Percentiles rank a stretch among this genome's conserved stretches.
These are phyloP conservation scores for Alauda arvensis DNA, from an alignment of 2,797 vertebrate genomes.

Conservation along the genomic window DNA sequence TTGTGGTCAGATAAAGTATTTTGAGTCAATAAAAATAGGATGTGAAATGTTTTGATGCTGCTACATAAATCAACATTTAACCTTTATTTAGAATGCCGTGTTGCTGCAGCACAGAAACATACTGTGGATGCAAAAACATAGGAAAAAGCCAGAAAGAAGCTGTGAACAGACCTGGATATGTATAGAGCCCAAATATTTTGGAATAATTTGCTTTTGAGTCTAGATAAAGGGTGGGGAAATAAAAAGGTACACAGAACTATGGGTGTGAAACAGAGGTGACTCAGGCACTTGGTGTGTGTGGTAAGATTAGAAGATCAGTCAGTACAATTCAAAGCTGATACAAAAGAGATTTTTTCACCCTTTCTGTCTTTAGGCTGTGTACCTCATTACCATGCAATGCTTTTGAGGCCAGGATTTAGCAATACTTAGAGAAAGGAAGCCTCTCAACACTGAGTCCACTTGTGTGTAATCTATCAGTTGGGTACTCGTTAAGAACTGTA, in stretches of 20 bases:
- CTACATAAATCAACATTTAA: constrained; percentile 6
- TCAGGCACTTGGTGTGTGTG: neutral
- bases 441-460: neutral
- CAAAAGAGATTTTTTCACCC: neutral
- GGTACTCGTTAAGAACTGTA: neutral
- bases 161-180: neutral
- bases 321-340: neutral
- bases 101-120: neutral
- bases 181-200: neutral
- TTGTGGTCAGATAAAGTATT: constrained; percentile 31
- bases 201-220: neutral
- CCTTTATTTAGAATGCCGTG: neutral
- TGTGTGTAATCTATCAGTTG: neutral
- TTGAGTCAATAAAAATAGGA: constrained; percentile 21
- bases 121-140: neutral
- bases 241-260: neutral
- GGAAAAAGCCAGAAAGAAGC: neutral
- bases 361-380: neutral
- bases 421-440: neutral
- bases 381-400: neutral
- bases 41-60: neutral
- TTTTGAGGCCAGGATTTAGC: neutral
- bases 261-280: neutral
- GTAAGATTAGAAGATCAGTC: neutral
- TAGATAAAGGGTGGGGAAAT: neutral